These are phyloP conservation scores for Aphodius sticticus DNA, from an alignment of 2,888 invertebrate genomes.

Conservation along the genomic window DNA sequence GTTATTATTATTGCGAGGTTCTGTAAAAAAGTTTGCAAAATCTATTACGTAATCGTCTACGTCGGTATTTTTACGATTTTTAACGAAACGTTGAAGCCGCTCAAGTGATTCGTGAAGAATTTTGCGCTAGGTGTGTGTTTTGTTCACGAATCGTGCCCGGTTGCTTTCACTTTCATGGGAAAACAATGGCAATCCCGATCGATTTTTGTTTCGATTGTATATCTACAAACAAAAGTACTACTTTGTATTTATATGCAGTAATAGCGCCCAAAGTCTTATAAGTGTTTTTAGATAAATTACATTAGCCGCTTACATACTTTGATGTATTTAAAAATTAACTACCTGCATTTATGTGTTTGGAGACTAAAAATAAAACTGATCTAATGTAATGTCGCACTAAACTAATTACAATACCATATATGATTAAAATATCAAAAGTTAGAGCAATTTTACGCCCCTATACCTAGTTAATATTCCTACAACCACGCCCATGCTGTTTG, in stretches of 20 bases:
- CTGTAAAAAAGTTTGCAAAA: background rate
- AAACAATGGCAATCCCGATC: background rate
- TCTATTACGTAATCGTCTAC: background rate
- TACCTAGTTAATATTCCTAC: background rate
- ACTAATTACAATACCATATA: too few species aligned
- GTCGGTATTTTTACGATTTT: background rate
- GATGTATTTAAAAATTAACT: background rate
- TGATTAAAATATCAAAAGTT: too few species aligned
- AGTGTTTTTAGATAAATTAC: background rate
- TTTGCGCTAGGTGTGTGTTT: constrained; percentile 4
- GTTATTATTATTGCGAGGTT: background rate
- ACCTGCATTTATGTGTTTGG: background rate
- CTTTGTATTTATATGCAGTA: background rate
- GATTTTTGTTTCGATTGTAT: background rate
- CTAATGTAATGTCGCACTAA: background rate
- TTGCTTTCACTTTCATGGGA: background rate
- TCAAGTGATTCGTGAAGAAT: background rate
- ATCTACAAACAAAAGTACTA: background rate
- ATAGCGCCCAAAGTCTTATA: too few species aligned
- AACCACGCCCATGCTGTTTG: background rate
- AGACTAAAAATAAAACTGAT: background rate
- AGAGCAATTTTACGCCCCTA: too few species aligned
- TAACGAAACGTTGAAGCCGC: background rate
- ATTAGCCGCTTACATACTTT: background rate
- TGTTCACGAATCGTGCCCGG: background rate